Evolutionary conservation across 92 coral and sea anemone species (phyloP).

Genomic region (Actinostola sp.): DNA sequence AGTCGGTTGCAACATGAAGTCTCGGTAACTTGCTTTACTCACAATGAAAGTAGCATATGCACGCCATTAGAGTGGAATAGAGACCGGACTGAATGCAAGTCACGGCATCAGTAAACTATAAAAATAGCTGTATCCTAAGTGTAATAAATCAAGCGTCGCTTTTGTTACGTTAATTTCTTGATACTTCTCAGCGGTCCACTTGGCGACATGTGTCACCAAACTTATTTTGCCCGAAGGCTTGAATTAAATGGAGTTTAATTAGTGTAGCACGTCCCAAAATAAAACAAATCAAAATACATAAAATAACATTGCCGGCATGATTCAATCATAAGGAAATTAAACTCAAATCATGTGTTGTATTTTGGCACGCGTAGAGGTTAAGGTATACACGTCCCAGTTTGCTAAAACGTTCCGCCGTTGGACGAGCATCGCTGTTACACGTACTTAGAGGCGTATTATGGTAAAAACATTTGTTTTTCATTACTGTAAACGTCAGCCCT

Average conservation of each 20-base stretch:
- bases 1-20: too few relatives aligned
- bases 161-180: not conserved
- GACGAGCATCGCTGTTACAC: not conserved
- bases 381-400: slow-evolving; percentile 14
- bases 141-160: not conserved
- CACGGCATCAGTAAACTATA: too few relatives aligned
- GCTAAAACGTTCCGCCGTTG: slow-evolving; percentile 3
- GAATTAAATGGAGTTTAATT: slow-evolving; percentile 16
- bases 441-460: not conserved
- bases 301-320: slow-evolving; percentile 13
- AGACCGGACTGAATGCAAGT: too few relatives aligned
- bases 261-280: slow-evolving; percentile 34
- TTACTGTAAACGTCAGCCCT: slow-evolving; percentile 7
- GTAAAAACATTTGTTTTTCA: slow-evolving; percentile 12
- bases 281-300: slow-evolving; percentile 25
- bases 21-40: too few relatives aligned
- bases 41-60: too few relatives aligned
- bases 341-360: slow-evolving; percentile 22
- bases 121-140: not conserved
- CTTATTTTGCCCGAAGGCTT: slow-evolving; percentile 12
- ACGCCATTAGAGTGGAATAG: too few relatives aligned
- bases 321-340: slow-evolving; percentile 28
- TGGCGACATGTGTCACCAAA: slow-evolving; percentile 2
- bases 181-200: not conserved
- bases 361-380: slow-evolving; percentile 22